Base-by-base conservation (phyloP, 2,113 vertebrate genomes). In the Sander vitreus region DNA sequence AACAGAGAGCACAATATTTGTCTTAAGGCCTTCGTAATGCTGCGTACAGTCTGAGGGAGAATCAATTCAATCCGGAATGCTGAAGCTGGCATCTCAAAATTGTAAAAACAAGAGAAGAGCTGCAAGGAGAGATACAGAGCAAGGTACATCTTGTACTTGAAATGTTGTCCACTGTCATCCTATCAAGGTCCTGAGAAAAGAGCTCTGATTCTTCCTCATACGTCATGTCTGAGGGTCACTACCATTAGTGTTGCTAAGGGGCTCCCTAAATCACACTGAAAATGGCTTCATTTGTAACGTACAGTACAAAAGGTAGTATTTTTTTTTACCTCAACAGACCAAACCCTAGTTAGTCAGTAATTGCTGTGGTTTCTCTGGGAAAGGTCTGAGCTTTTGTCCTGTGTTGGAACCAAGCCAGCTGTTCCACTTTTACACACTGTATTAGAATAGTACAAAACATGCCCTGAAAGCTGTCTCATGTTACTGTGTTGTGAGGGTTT, bases 381-480 rank as follows among this genome's bases (percentile, higher is more conserved):
- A 23, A 69, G 65, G 58, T 73, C 79, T 73, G 78, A 78, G 72
- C 85, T 85, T 82, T 91, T 88, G 83, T 87, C 78, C 70, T 58
- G 39, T 45, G 45, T 27, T 85, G 85, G 85, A 88, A 65, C 50
- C 30, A 19, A 55, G 88, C 91, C 86, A 91, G 68, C 78, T 90
- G 91, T 62, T 93, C 89, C 71, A 91, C 81, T 85, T 92, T 88
- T 78, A 76, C 79, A 79, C 86, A 83, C 68, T 68, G 73, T 81
- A 75, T 68, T 85, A 89, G 80, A 73, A 85, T 83, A 81, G 77
- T 16, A 88, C 85, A 81, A 85, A 93, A 90, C 79, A 47, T 69
- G 50, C 59, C 54, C 73, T 48, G 39, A 79, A 78, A 36, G 64
- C 54, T n/a, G 50, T 83, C 75, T 90, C 89, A 8, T 27, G 83